phyloP scores from a whole-genome alignment of 2,113 vertebrate species.

The Periophthalmus modestus region DNA sequence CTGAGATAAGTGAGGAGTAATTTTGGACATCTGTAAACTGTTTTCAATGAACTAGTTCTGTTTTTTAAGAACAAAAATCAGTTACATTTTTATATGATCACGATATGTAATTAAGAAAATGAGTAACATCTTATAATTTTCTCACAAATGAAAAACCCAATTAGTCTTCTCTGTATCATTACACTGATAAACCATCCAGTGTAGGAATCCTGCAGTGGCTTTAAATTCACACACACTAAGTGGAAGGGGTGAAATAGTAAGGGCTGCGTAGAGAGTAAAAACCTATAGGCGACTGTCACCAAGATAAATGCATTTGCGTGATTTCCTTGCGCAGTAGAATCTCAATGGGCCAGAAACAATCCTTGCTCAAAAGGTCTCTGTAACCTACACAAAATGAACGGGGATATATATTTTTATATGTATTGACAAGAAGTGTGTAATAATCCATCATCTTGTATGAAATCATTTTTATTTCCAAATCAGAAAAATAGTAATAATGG shows the following conservation, averaged over 20 bases:
- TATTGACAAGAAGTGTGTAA: neutral
- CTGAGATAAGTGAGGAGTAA: no score
- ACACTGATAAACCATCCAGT: neutral
- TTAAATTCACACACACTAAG: conserved; percentile 32
- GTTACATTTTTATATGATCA: neutral
- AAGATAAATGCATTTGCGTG: conserved; percentile 43
- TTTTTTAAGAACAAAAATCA: no score
- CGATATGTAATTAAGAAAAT: neutral
- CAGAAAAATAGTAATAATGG: conserved; percentile 5
- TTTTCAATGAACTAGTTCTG: no score
- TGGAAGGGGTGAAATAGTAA: conserved; percentile 25
- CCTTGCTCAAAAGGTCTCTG: conserved; percentile 11
- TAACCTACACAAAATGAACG: neutral
- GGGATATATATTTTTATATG: conserved; percentile 11
- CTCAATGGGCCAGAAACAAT: conserved; percentile 14
- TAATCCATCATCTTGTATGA: neutral
- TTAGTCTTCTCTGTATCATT: neutral
- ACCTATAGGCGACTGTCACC: conserved; percentile 36
- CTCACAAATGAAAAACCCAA: neutral
- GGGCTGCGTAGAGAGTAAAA: conserved; percentile 5
- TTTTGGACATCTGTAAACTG: no score
- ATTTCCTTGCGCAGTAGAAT: conserved; percentile 30
- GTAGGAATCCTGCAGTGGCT: neutral
- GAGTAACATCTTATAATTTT: neutral
- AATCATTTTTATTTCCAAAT: neutral